These are phyloP conservation scores for Synanthedon vespiformis DNA, from an alignment of 2,888 invertebrate genomes.

Conservation along the genomic window DNA sequence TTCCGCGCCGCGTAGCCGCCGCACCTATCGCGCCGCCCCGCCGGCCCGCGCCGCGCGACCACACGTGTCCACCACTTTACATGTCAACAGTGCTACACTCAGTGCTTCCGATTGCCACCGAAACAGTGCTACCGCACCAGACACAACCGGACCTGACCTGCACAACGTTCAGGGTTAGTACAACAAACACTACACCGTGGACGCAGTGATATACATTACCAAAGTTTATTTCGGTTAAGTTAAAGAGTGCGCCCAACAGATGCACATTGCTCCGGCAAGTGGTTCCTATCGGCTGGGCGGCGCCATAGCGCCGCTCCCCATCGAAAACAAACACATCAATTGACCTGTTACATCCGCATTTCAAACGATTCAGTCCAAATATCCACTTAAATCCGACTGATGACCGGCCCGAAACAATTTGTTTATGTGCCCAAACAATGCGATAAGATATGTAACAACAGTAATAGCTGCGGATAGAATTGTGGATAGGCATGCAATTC, in stretches of 20 bases:
- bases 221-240: slow-evolving; percentile 61
- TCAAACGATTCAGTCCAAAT: slow-evolving; percentile 27
- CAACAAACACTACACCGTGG: slow-evolving; percentile 24
- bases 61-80: slow-evolving; percentile 52
- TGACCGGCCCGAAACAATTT: slow-evolving; percentile 43
- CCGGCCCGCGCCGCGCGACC: slow-evolving; percentile 57
- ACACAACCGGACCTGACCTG: slow-evolving; percentile 58
- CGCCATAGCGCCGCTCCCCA: slow-evolving; percentile 59
- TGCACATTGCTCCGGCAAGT: slow-evolving; percentile 60
- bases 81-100: slow-evolving; percentile 67
- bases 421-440: slow-evolving; percentile 53
- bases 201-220: slow-evolving; percentile 21
- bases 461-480: slow-evolving; percentile 63
- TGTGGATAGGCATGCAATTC: slow-evolving; percentile 64
- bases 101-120: slow-evolving; percentile 64
- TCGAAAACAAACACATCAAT: slow-evolving; percentile 68
- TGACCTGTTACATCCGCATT: slow-evolving; percentile 47
- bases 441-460: slow-evolving; percentile 56
- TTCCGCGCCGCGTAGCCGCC: slow-evolving; percentile 45
- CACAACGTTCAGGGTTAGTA: slow-evolving; percentile 66
- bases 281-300: slow-evolving; percentile 54
- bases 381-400: slow-evolving; percentile 18
- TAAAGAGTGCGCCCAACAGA: slow-evolving; percentile 51
- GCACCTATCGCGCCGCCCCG: slow-evolving; percentile 51
- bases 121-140: slow-evolving; percentile 62